Evolutionary conservation across 2,888 invertebrate genomes (phyloP), one percentile per base, ranked within the genome.

Genomic region (Hypselothyrea guttata): DNA sequence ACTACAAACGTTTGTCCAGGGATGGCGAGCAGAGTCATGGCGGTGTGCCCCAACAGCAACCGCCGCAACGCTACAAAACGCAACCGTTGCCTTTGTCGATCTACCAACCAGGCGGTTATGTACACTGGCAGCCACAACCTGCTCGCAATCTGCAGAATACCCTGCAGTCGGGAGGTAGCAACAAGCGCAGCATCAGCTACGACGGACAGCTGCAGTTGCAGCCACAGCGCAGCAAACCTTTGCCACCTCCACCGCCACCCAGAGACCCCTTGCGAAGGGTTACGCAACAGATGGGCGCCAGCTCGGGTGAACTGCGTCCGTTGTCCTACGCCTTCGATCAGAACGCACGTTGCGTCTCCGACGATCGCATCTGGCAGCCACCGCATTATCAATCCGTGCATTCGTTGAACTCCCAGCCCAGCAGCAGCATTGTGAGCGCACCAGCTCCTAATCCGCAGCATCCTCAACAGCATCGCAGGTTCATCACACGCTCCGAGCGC

Each of bases 171-270:
- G 74, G 16, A 0, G 34, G 34, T 2, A 8, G 79, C 0, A 88
- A 88, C 1, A 89, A 89, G 68, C 86, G 90, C 1, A 89, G 90
- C 82, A 87, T 90, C 12, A 90, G 90, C 79, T 90, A 87, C 35
- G 90, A 90, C 45, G 90, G 87, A 49, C 89, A 90, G 42, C 89
- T 90, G 9, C 88, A 90, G 40, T 41, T 89, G 52, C 89, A 88
- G 60, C 51, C 77, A 4, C 45, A 75, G 71, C 77, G 78, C 62
- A 79, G 79, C 5, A 88, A 88, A 46, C 91, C 91, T 41, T 83
- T 92, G 31, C 95, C 95, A 4, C 95, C 96, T 0, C 93, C 94
- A 2, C 95, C 95, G 22, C 95, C 96, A 0, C 95, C 95, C n/a
- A 91, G 94, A 74, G 95, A 94, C 89, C 95, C 94, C 68, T 91